Percentiles rank a stretch among this genome's conserved stretches.
phyloP scores from a whole-genome alignment of 1,140 invertebrate species.

The Drosophila lacertosa region DNA sequence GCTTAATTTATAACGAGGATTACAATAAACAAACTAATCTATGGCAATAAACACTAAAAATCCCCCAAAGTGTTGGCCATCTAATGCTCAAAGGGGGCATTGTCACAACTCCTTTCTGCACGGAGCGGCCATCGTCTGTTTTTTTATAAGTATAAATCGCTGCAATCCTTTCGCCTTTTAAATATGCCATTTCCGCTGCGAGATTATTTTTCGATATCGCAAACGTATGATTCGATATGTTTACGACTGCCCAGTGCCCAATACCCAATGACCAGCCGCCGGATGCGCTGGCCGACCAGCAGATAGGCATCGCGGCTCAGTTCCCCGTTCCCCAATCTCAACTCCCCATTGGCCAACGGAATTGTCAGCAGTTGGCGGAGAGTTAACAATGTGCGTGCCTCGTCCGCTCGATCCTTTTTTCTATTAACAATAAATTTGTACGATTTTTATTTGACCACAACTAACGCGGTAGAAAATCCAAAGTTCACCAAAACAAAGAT shows the following conservation, averaged over 20 bases:
- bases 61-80: slow-evolving; percentile 71
- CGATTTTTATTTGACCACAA: slow-evolving; percentile 63
- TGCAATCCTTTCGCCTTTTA: slow-evolving; percentile 77
- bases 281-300: slow-evolving; percentile 37
- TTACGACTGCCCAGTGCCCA: slow-evolving; percentile 70
- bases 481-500: too few species aligned
- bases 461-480: slow-evolving; percentile 12
- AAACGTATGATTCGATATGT: slow-evolving; percentile 71
- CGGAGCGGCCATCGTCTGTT: slow-evolving; percentile 33
- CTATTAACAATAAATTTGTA: slow-evolving; percentile 82
- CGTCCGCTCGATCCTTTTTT: slow-evolving; percentile 69
- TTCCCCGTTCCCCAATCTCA: neutral
- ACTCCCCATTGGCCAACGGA: slow-evolving; percentile 1
- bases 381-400: slow-evolving; percentile 61
- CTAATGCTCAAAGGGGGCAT: slow-evolving; percentile 8
- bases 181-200: slow-evolving; percentile 77
- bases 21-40: slow-evolving; percentile 83
- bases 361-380: slow-evolving; percentile 22
- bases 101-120: slow-evolving; percentile 13
- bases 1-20: slow-evolving; percentile 81
- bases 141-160: slow-evolving; percentile 78
- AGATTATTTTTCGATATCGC: slow-evolving; percentile 82
- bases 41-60: slow-evolving; percentile 81
- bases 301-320: slow-evolving; percentile 67
- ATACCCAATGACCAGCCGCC: slow-evolving; percentile 21